These are phyloP conservation scores for Serinus canaria DNA, from an alignment of 2,113 vertebrate species.

Conservation along the genomic window DNA sequence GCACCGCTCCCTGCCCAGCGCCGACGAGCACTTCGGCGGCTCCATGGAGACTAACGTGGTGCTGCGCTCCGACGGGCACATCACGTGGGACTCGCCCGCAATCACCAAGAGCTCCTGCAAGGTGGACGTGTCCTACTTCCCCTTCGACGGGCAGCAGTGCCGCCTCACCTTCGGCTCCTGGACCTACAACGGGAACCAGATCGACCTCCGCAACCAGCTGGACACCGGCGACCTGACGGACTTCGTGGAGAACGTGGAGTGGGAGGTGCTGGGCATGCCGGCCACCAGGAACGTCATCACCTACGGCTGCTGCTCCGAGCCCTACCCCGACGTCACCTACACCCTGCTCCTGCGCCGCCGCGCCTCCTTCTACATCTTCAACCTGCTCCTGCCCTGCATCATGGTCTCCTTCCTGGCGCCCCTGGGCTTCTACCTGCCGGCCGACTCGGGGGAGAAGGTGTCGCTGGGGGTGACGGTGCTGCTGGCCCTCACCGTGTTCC, in stretches of 20 bases:
- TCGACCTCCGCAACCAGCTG: slow-evolving; percentile 80
- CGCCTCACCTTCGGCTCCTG: slow-evolving; percentile 91
- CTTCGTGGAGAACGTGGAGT: slow-evolving; percentile 90
- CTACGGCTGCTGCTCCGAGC: slow-evolving; percentile 91
- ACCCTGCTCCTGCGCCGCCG: slow-evolving; percentile 83
- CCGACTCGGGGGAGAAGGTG: slow-evolving; percentile 90
- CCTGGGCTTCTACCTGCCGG: slow-evolving; percentile 88
- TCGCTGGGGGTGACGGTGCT: slow-evolving; percentile 90
- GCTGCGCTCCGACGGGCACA: slow-evolving; percentile 80
- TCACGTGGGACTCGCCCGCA: slow-evolving; percentile 87
- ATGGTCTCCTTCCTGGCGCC: slow-evolving; percentile 91
- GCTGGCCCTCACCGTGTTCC: slow-evolving; percentile 90
- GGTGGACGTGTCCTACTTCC: slow-evolving; percentile 91
- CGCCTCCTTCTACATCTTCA: slow-evolving; percentile 89
- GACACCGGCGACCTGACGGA: slow-evolving; percentile 79
- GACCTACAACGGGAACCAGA: slow-evolving; percentile 90
- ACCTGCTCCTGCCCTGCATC: slow-evolving; percentile 89
- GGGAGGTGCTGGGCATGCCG: slow-evolving; percentile 88
- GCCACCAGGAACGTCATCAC: slow-evolving; percentile 78
- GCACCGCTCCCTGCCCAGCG: slow-evolving; percentile 57
- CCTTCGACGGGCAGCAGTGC: slow-evolving; percentile 87
- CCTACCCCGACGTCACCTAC: slow-evolving; percentile 90
- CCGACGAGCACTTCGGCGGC: slow-evolving; percentile 79
- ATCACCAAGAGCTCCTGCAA: slow-evolving; percentile 93
- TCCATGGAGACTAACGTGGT: slow-evolving; percentile 91